phyloP scores from a whole-genome alignment of 1,140 invertebrate species.

The Nylanderia fulva region DNA sequence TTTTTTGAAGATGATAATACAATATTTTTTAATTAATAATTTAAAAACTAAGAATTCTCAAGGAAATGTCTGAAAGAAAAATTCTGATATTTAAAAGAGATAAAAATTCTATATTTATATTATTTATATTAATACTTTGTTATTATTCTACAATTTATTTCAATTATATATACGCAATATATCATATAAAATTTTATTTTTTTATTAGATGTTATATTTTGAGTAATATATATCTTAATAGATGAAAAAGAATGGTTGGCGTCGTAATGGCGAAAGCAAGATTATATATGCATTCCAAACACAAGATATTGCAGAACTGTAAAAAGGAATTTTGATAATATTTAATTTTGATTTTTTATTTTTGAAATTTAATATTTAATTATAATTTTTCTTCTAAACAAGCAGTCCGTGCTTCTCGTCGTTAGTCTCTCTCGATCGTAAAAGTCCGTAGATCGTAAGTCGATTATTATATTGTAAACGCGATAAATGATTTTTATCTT shows the following conservation, averaged over 20 bases:
- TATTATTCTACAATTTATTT: conserved; percentile 1
- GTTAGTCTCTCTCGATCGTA: conserved; percentile 44
- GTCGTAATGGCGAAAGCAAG: conserved; percentile 41
- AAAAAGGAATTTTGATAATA: conserved; percentile 33
- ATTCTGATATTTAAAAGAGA: conserved; percentile 6
- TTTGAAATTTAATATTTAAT: conserved; percentile 22
- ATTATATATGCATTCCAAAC: conserved; percentile 75
- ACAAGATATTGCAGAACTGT: conserved; percentile 40
- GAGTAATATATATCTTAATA: not conserved
- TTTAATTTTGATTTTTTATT: conserved; percentile 13
- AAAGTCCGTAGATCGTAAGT: conserved; percentile 67
- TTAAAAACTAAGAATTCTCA: not conserved
- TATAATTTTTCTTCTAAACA: conserved; percentile 4
- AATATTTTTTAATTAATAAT: conserved; percentile 6
- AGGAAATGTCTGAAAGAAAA: not conserved
- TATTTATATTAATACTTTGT: not conserved
- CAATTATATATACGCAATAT: conserved; percentile 5
- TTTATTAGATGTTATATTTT: not conserved
- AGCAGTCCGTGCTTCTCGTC: conserved; percentile 27
- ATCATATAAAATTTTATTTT: conserved; percentile 1
- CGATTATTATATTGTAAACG: conserved; percentile 55
- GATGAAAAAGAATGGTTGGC: not conserved
- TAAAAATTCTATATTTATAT: conserved; percentile 5
- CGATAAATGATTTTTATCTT: conserved; percentile 58
- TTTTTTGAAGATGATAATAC: not conserved